Evolutionary conservation across 1,140 invertebrate genomes (phyloP).

Genomic region (Trissolcus basalis): DNA sequence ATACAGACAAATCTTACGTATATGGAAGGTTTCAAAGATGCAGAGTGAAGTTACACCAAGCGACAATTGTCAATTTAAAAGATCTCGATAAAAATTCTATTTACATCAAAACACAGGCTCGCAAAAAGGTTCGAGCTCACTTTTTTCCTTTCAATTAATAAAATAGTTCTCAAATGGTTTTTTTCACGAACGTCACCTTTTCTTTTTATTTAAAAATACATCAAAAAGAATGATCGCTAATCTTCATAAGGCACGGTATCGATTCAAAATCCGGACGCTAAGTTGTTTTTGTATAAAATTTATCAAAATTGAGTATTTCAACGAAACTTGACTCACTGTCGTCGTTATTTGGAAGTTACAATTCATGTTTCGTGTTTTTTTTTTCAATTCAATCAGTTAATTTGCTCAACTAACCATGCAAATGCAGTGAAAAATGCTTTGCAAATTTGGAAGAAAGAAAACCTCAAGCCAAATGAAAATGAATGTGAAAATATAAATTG

Average conservation of each 20-base stretch:
- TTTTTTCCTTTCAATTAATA: background rate
- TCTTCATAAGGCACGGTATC: background rate
- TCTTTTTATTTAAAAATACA: background rate
- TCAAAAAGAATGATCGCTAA: background rate
- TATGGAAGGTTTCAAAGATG: too few relatives aligned
- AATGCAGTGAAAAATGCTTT: slow-evolving; percentile 2
- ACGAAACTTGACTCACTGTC: background rate
- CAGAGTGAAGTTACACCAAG: too few relatives aligned
- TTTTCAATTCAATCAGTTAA: background rate
- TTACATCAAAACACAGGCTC: too few relatives aligned
- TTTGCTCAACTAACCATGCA: background rate
- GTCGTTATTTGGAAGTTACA: too few relatives aligned
- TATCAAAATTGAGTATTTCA: slow-evolving; percentile 2
- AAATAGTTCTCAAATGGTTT: slow-evolving; percentile 33
- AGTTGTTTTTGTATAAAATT: background rate
- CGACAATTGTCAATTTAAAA: too few relatives aligned
- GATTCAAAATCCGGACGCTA: background rate
- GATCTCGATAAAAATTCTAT: too few relatives aligned
- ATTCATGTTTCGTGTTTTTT: background rate
- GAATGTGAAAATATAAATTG: background rate
- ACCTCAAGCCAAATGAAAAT: background rate
- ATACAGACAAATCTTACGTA: too few relatives aligned
- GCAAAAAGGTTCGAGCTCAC: too few relatives aligned
- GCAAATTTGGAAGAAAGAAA: background rate
- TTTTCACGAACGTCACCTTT: background rate